Conservation (phyloP, 1,140 invertebrate genomes). For the Drosophila pallidifrons region DNA sequence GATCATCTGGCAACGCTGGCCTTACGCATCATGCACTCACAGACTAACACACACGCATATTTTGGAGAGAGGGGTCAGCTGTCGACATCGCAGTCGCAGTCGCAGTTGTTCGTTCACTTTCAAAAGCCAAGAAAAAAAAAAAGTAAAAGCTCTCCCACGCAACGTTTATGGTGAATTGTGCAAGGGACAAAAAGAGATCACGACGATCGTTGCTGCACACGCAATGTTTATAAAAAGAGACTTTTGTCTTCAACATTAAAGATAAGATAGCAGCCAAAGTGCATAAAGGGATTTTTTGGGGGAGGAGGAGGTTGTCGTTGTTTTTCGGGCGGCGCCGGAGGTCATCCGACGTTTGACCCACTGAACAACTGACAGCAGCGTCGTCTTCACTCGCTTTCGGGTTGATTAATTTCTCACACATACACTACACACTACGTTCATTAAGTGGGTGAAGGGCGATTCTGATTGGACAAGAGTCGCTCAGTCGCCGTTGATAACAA, state of each 20-base stretch:
- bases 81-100: slow-evolving; percentile 8
- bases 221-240: slow-evolving; percentile 31
- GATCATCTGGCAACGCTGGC: slow-evolving; percentile 15
- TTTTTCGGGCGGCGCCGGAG: slow-evolving; percentile 34
- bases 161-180: slow-evolving; percentile 25
- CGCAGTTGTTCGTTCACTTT: slow-evolving; percentile 38
- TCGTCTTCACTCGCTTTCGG: not conserved
- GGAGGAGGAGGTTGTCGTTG: slow-evolving; percentile 6
- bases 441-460: slow-evolving; percentile 52
- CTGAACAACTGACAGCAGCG: slow-evolving; percentile 28
- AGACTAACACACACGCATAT: not conserved
- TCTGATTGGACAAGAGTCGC: slow-evolving; percentile 26
- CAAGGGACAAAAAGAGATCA: slow-evolving; percentile 30
- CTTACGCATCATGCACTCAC: slow-evolving; percentile 7
- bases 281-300: not conserved
- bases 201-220: slow-evolving; percentile 14
- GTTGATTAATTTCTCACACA: slow-evolving; percentile 36
- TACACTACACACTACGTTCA: slow-evolving; percentile 25
- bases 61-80: slow-evolving; percentile 13
- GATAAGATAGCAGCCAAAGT: slow-evolving; percentile 35
- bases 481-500: slow-evolving; percentile 7
- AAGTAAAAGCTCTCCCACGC: slow-evolving; percentile 56
- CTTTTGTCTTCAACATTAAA: slow-evolving; percentile 17
- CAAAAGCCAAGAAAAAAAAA: slow-evolving; percentile 36
- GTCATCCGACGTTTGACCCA: slow-evolving; percentile 46